phyloP scores from a whole-genome alignment of 2,797 vertebrate genomes.

The Pangasius krempfi region DNA sequence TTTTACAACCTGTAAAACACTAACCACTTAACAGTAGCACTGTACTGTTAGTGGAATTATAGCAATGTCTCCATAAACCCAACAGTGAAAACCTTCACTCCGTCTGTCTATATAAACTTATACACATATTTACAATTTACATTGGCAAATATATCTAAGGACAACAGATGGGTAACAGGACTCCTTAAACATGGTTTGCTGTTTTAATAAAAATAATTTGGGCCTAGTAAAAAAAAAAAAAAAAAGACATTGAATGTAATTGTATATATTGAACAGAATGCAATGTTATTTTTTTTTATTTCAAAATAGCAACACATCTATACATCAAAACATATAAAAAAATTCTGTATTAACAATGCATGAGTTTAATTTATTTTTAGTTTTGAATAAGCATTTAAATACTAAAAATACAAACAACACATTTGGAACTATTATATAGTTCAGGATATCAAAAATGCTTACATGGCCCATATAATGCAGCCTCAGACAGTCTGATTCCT shows the following conservation, averaged over 20 bases:
- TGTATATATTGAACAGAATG: no score
- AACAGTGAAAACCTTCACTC: background rate
- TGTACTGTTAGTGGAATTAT: background rate
- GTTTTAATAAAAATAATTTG: background rate
- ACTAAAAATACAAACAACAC: background rate
- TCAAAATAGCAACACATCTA: background rate
- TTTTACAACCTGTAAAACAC: background rate
- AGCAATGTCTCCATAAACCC: background rate
- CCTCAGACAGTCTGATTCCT: background rate
- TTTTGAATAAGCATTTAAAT: background rate
- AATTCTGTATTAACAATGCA: background rate
- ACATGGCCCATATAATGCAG: background rate
- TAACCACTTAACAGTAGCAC: background rate
- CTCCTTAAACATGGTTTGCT: background rate
- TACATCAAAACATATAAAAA: background rate
- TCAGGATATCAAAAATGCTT: background rate
- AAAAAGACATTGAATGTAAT: background rate
- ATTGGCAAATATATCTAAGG: background rate
- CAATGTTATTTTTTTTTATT: background rate
- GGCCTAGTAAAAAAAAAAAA: background rate
- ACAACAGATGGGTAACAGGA: background rate
- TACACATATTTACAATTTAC: background rate
- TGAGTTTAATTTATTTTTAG: background rate
- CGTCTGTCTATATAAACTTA: background rate
- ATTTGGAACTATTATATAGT: background rate